Evolutionary conservation across 2,113 vertebrate species (phyloP).

Genomic region (Malurus elegans): DNA sequence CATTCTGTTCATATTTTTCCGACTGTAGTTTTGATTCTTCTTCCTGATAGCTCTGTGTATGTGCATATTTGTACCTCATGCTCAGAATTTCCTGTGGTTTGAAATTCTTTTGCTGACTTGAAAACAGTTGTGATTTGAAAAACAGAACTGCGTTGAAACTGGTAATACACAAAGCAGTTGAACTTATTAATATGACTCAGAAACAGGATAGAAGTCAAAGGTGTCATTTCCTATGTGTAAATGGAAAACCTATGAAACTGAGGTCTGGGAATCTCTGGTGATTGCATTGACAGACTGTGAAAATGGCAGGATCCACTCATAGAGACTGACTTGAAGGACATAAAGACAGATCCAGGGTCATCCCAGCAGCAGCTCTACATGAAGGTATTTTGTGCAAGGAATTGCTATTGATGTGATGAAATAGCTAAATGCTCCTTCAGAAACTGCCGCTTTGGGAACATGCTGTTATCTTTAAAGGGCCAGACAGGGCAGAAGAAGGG

Average conservation of each 20-base stretch:
- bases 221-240: slow-evolving; percentile 44
- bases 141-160: slow-evolving; percentile 32
- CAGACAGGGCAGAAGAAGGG: background rate
- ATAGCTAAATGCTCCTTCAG: background rate
- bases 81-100: slow-evolving; percentile 43
- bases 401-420: background rate
- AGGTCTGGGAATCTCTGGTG: slow-evolving; percentile 6
- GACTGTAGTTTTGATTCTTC: background rate
- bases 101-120: slow-evolving; percentile 28
- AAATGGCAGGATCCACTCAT: background rate
- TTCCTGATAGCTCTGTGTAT: background rate
- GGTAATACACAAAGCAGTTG: slow-evolving; percentile 42
- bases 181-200: slow-evolving; percentile 28
- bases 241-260: slow-evolving; percentile 37
- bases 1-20: background rate
- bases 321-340: background rate
- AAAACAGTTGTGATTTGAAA: slow-evolving; percentile 54
- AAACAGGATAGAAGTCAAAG: slow-evolving; percentile 47
- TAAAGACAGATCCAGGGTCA: background rate
- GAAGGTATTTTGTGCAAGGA: background rate
- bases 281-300: background rate
- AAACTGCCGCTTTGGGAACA: background rate
- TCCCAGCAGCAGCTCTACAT: background rate
- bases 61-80: background rate
- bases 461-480: background rate